Percentiles rank a stretch among this genome's conserved stretches.
Conservation (phyloP, 2,113 vertebrate species). For the Paradoxurus hermaphroditus region DNA sequence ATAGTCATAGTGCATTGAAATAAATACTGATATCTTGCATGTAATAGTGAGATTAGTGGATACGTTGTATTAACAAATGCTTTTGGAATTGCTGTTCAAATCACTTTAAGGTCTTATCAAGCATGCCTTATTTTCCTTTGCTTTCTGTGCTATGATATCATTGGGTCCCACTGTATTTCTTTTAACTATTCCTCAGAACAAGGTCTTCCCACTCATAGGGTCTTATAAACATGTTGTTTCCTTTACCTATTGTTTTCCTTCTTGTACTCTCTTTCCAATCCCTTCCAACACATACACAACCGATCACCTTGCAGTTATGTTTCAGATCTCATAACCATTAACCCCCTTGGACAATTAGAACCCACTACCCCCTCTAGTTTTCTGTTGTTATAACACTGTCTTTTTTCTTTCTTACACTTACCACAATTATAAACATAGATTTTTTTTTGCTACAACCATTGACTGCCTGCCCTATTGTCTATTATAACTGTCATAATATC, state of each 20-base stretch:
- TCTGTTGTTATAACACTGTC: not conserved
- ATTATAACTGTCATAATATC: not conserved
- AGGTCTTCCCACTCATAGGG: rapidly evolving
- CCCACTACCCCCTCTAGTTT: not conserved
- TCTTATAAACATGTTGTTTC: not conserved
- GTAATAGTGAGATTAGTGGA: not conserved
- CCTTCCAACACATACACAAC: not conserved
- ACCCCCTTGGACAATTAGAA: not conserved
- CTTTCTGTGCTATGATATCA: not conserved
- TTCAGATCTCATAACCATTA: not conserved
- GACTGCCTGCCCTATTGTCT: not conserved
- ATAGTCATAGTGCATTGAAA: not conserved
- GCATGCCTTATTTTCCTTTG: not conserved
- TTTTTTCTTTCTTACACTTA: not conserved
- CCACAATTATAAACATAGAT: not conserved
- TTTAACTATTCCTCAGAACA: not conserved
- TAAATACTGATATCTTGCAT: not conserved
- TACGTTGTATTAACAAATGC: not conserved
- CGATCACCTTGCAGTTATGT: not conserved
- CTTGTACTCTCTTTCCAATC: not conserved
- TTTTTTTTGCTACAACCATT: not conserved
- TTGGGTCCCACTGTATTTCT: not conserved
- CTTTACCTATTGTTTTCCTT: not conserved
- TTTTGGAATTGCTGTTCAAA: not conserved
- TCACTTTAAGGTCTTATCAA: not conserved